Base-by-base conservation (phyloP, 2,888 invertebrate genomes). In the Zeuzera pyrina region DNA sequence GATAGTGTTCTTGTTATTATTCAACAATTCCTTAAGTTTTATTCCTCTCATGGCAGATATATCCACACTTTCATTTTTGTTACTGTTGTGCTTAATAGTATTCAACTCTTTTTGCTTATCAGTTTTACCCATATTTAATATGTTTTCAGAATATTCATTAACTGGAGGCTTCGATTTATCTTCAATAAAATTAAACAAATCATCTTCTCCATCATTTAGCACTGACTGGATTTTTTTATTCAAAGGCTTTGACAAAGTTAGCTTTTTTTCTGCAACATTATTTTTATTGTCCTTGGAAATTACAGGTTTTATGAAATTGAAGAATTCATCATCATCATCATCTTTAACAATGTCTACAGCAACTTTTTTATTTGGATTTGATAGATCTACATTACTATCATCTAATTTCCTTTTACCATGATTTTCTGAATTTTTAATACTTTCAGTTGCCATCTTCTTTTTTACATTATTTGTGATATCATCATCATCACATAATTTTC, bases 121-220 rank as follows among this genome's bases (percentile, higher is more conserved):
- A 8, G 25, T 25, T 10, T 31, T 29, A 32, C n/a, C n/a, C n/a
- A n/a, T n/a, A n/a, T n/a, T n/a, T 26, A 34, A 31, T 32, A 27
- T 38, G 10, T 35, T 38, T 12, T 31, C 23, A 15, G 31, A 25
- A 23, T 38, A 30, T 10, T 52, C 28, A 39, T 45, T 34, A 11
- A 32, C 33, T 4, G 35, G 12, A 11, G 24, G 24, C 29, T 42
- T 40, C 2, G 39, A 30, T 32, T 51, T 55, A 35, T 65, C 57
- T 42, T 57, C 55, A 29, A 81, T 56, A 65, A 83, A 83, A 49
- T 81, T 76, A 41, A 81, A 83, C 34, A 78, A 52, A 36, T 70
- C 59, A 31, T 68, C 72, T 35, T 73, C 74, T 50, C 70, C 64
- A 43, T 52, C 49, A 33, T 53, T 46, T 16, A 25, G 43, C 34